Conservation (phyloP, 1,140 invertebrate species). For the Laodelphax striatellus region DNA sequence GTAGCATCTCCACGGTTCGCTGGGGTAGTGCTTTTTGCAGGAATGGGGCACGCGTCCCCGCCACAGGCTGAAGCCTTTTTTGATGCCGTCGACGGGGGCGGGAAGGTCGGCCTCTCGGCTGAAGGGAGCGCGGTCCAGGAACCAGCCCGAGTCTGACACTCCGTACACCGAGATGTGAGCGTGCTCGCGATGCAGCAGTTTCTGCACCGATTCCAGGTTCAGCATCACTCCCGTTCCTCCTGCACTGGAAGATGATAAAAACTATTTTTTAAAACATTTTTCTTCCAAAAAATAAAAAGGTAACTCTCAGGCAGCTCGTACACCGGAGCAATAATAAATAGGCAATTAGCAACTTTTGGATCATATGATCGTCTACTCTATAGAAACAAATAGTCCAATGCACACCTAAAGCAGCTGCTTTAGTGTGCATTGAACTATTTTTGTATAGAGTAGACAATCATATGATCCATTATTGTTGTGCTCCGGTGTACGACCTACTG, state of each 20-base stretch:
- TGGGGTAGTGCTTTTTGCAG: conserved; percentile 52
- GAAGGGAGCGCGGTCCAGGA: conserved; percentile 70
- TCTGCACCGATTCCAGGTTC: conserved; percentile 70
- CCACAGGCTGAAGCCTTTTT: conserved; percentile 73
- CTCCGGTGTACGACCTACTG: too few species aligned
- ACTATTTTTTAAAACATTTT: too few species aligned
- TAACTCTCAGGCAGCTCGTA: too few species aligned
- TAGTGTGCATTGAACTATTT: too few species aligned
- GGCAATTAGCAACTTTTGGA: too few species aligned
- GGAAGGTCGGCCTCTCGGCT: conserved; percentile 31
- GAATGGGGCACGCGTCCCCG: conserved; percentile 61
- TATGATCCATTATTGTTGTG: too few species aligned
- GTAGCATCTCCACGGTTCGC: conserved; percentile 81
- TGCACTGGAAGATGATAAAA: conserved; percentile 47
- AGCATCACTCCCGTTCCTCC: conserved; percentile 85
- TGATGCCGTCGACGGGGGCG: conserved; percentile 51
- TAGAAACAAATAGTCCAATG: too few species aligned
- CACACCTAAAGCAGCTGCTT: too few species aligned
- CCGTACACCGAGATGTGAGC: conserved; percentile 60
- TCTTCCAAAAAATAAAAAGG: too few species aligned
- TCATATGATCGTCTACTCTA: too few species aligned
- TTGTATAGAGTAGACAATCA: too few species aligned
- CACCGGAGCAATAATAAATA: too few species aligned
- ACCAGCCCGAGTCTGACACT: conserved; percentile 87
- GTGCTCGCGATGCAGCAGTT: conserved; percentile 46